Base-by-base conservation (phyloP, 2,888 invertebrate genomes). In the Horisme vitalbata region DNA sequence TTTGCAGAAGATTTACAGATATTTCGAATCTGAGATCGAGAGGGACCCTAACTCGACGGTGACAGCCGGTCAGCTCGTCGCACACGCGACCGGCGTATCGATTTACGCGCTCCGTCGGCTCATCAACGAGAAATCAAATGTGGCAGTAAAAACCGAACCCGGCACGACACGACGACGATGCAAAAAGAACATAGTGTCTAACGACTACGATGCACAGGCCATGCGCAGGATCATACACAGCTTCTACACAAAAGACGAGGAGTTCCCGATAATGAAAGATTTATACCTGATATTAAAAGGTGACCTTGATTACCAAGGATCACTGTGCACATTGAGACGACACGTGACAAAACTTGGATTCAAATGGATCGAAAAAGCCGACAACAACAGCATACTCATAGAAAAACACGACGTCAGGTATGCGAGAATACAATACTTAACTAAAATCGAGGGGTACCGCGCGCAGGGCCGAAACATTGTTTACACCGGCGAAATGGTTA, bases 71-170 rank as follows among this genome's bases (percentile, higher is more conserved):
- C 67, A 67, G 36, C 62, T 68, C 27, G 68, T 68, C 36, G 60
- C 64, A 24, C 68, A 68, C 45, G 61, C 67, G 9, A 68, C 67
- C 43, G 68, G 68, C 46, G 61, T 68, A 53, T 67, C 68, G 34
- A 59, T 60, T 49, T 63, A 62, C 32, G 65, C 67, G 26, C 49
- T 68, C 37, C 63, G 61, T 8, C 48, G 63, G 4, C 58, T 64
- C n/a, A 33, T 68, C 26, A 48, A 61, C 31, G 65, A 65, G 37
- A 60, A 57, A 36, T 32, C 44, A 23, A 57, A 45, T 41, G 48
- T 48, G 21, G 30, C 48, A 10, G 48, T 62, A 4, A 63, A 66
- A 33, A 58, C 39, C 27, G 65, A 68, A 24, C 41, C 49, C 38
- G 59, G 55, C 46, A 28, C 57, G 3, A 30, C 44, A 3, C 53